Conservation (phyloP, 2,888 invertebrate genomes). For the Dolichomitus sp. region DNA sequence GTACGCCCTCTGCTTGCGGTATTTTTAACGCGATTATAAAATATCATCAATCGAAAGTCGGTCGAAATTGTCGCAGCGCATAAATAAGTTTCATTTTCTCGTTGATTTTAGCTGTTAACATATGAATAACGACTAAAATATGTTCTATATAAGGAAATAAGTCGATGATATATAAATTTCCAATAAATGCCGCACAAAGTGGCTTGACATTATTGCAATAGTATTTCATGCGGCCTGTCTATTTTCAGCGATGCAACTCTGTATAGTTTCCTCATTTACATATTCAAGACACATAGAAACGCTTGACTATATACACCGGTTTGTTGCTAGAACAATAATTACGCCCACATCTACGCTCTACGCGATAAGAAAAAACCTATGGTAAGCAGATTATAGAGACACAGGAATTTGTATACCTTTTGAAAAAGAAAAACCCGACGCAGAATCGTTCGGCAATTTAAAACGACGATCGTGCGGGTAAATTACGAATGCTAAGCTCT, state of each 20-base stretch:
- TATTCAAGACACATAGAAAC: not conserved
- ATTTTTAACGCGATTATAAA: constrained; percentile 8
- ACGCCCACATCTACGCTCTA: not conserved
- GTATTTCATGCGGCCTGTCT: not conserved
- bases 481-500: constrained; percentile 25
- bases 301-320: not conserved
- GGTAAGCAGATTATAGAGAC: not conserved
- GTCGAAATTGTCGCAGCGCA: not conserved
- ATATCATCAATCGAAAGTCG: constrained; percentile 30
- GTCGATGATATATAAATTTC: not conserved
- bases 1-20: not conserved
- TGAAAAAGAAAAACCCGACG: not conserved
- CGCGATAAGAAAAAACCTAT: constrained; percentile 8
- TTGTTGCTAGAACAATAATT: constrained; percentile 13
- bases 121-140: not conserved
- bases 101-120: too few relatives aligned
- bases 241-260: constrained; percentile 28
- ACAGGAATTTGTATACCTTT: not conserved
- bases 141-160: not conserved
- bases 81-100: not conserved
- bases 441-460: not conserved
- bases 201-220: not conserved
- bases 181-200: not conserved
- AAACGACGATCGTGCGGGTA: not conserved
- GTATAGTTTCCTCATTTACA: constrained; percentile 21